Evolutionary conservation across 2,888 invertebrate genomes (phyloP).

Genomic region (Lutraria lutraria): DNA sequence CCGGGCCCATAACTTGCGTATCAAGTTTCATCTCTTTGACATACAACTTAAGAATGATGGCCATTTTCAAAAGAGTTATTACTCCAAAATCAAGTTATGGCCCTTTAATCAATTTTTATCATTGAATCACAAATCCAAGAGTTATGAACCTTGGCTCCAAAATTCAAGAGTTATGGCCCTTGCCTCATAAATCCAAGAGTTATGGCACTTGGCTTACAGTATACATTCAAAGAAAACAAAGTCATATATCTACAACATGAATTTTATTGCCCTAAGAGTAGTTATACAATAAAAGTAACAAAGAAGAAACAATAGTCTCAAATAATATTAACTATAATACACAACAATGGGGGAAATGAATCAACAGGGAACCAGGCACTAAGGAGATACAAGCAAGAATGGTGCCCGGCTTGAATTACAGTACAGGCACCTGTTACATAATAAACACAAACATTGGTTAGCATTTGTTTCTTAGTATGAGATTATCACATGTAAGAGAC

Average conservation of each 20-base stretch:
- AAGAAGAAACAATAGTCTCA: not conserved
- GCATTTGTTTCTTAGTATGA: not conserved
- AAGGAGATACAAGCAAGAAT: conserved; percentile 13
- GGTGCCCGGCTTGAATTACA: not conserved
- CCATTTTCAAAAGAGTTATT: too few species aligned
- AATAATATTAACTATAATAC: conserved; percentile 10
- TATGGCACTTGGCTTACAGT: not conserved
- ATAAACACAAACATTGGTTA: not conserved
- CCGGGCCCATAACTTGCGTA: too few species aligned
- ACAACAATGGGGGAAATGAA: conserved; percentile 12
- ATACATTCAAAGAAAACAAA: not conserved
- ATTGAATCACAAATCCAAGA: too few species aligned
- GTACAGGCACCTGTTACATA: conserved; percentile 5
- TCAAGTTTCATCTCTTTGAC: too few species aligned
- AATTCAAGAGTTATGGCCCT: too few species aligned
- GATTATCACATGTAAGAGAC: not conserved
- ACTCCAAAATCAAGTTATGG: too few species aligned
- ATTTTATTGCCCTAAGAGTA: conserved; percentile 18
- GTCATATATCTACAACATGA: not conserved
- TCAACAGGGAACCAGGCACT: conserved; percentile 20
- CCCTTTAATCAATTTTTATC: too few species aligned
- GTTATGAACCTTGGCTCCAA: too few species aligned
- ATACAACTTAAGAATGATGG: too few species aligned
- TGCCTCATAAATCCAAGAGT: too few species aligned
- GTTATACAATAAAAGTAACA: conserved; percentile 20